Evolutionary conservation across 2,888 invertebrate genomes (phyloP).

Genomic region (Oegoconia quadripuncta): DNA sequence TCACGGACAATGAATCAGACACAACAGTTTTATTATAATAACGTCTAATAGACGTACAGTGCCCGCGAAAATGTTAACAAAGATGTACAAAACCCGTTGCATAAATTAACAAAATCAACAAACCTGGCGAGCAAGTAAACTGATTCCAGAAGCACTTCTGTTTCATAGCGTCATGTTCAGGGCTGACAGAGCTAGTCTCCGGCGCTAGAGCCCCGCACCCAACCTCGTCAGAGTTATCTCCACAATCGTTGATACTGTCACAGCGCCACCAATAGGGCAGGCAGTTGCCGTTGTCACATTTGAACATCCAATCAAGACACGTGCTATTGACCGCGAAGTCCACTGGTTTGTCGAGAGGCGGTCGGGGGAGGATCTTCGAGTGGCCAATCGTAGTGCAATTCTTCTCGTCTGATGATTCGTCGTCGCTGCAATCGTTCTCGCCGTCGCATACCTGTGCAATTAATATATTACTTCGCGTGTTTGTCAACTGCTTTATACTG

Average conservation of each 20-base stretch:
- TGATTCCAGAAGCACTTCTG: slow-evolving; percentile 58
- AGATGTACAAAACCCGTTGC: too few relatives aligned
- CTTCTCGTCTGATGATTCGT: slow-evolving; percentile 83
- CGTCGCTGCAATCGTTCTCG: slow-evolving; percentile 84
- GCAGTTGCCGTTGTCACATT: slow-evolving; percentile 84
- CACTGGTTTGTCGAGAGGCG: slow-evolving; percentile 37
- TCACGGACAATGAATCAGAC: too few relatives aligned
- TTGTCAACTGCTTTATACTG: too few relatives aligned
- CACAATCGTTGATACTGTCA: slow-evolving; percentile 87
- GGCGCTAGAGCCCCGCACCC: slow-evolving; percentile 68
- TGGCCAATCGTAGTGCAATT: slow-evolving; percentile 77
- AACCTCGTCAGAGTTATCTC: slow-evolving; percentile 85
- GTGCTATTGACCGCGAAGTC: slow-evolving; percentile 52
- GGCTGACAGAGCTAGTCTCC: slow-evolving; percentile 34
- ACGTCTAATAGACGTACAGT: too few relatives aligned
- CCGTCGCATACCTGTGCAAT: slow-evolving; percentile 84
- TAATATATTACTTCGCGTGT: too few relatives aligned
- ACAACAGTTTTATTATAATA: too few relatives aligned
- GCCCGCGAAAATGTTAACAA: too few relatives aligned
- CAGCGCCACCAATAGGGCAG: slow-evolving; percentile 91
- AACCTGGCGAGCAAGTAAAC: slow-evolving; percentile 68
- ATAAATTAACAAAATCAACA: slow-evolving; percentile 19
- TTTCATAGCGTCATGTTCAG: slow-evolving; percentile 34
- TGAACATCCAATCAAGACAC: slow-evolving; percentile 89
- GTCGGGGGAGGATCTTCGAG: slow-evolving; percentile 50